Base-by-base conservation (phyloP, 2,888 invertebrate genomes). In the Archips xylosteana region DNA sequence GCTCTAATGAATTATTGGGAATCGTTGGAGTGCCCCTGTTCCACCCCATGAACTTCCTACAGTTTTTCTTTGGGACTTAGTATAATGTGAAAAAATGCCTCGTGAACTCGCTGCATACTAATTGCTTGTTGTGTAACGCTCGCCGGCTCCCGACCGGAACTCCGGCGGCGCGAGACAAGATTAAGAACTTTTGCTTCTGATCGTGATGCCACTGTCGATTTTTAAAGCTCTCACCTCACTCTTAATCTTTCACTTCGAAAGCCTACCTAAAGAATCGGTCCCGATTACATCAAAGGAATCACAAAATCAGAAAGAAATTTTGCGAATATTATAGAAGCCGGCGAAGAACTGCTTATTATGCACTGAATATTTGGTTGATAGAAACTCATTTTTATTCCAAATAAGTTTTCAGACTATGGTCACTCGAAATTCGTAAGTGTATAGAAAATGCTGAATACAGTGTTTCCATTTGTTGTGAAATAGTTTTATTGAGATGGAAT, bases 1-100 rank as follows among this genome's bases (percentile, higher is more conserved):
- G 87, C 89, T 89, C 86, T 94, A 94, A 94, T 94, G 94, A 94
- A 93, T 94, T 93, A 94, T 94, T 92, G 94, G 92, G 90, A 91
- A 93, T 92, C 91, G 91, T 87, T 85, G 85, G 86, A 90, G 88
- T 86, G 83, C 84, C 83, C 89, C 87, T 81, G 81, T 84, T 80
- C 80, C 79, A 76, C 86, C 87, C 84, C 83, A 80, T 83, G 85
- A 84, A 89, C 89, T 87, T 89, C 83, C 86, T 85, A 87, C 89
- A 89, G 86, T 92, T 92, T 92, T 92, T 92, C 92, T 90, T 89
- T 81, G 84, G 86, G 91, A 90, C 91, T 93, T 92, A 91, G 90
- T 90, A 92, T 94, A 94, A 94, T 94, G 92, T 91, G 83, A 93
- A 94, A 94, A 94, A 94, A 94, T 93, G 92, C 91, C 87, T 85